phyloP scores from a whole-genome alignment of 2,797 vertebrate genomes.

The Moxostoma hubbsi region DNA sequence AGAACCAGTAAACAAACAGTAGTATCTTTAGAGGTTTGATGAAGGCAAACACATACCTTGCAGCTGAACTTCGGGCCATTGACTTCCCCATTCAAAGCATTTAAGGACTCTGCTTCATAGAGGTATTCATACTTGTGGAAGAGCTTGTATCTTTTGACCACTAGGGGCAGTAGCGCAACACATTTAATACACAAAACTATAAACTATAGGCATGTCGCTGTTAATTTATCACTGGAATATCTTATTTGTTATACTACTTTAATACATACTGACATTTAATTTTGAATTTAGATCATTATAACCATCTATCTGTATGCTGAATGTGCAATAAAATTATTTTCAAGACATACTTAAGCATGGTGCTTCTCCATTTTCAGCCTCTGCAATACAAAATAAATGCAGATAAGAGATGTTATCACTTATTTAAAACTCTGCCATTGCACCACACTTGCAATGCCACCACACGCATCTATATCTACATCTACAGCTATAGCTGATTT shows the following conservation, averaged over 20 bases:
- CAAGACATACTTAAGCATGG: conserved; percentile 83
- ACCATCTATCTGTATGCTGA: background rate
- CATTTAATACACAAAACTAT: background rate
- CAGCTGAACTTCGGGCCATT: conserved; percentile 87
- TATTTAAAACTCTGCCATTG: no score
- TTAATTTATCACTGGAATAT: no score
- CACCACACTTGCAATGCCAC: no score
- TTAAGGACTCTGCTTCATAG: conserved; percentile 90
- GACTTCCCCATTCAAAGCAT: conserved; percentile 79
- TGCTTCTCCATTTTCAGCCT: conserved; percentile 74
- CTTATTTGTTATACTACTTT: background rate
- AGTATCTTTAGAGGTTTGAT: background rate
- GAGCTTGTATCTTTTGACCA: conserved; percentile 84
- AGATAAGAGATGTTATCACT: conserved; percentile 53
- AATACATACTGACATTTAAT: background rate
- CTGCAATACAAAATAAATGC: conserved; percentile 54
- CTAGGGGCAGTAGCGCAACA: conserved; percentile 68
- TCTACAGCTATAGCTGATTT: no score
- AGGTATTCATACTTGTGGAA: conserved; percentile 89
- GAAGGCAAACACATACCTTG: conserved; percentile 71
- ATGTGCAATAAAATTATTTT: background rate
- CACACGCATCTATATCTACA: no score
- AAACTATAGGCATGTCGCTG: background rate
- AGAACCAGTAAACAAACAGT: background rate
- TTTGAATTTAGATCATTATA: background rate